Evolutionary conservation across 2,113 vertebrate species (phyloP).

Genomic region (Spizaetus ornatus): DNA sequence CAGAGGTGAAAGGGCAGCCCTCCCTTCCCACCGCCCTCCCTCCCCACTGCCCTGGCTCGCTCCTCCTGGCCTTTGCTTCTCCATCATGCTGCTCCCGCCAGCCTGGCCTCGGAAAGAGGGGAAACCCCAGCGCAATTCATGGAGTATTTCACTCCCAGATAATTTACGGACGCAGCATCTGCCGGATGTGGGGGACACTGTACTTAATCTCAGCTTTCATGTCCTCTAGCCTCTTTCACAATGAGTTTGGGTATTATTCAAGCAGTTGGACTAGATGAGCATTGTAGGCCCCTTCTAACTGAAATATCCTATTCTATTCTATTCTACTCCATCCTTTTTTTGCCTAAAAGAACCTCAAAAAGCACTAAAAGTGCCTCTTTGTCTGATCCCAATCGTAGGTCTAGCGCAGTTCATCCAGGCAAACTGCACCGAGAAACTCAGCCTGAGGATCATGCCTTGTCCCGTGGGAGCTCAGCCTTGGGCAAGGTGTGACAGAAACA

Average conservation of each 20-base stretch:
- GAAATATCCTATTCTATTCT: background rate
- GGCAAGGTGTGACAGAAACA: background rate
- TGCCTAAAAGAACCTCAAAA: background rate
- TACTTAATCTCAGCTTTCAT: background rate
- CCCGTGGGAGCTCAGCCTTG: background rate
- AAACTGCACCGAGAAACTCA: background rate
- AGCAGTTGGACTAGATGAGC: background rate
- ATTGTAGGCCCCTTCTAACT: background rate
- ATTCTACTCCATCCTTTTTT: background rate
- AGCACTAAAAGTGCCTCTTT: background rate
- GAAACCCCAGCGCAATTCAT: background rate
- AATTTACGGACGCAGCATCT: background rate
- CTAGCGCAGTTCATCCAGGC: background rate
- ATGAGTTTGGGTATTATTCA: background rate
- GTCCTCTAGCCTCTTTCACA: background rate
- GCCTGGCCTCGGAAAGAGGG: background rate
- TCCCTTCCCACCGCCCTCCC: background rate
- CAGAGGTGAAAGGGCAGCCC: slow-evolving; percentile 17
- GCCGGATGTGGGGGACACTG: background rate
- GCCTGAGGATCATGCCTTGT: background rate
- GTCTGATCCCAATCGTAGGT: background rate
- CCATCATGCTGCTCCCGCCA: background rate
- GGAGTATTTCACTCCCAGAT: background rate
- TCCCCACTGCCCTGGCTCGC: background rate
- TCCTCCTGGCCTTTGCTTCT: slow-evolving; percentile 5